Base-by-base conservation (phyloP, 1,140 invertebrate species). In the Drosophila repletoides region DNA sequence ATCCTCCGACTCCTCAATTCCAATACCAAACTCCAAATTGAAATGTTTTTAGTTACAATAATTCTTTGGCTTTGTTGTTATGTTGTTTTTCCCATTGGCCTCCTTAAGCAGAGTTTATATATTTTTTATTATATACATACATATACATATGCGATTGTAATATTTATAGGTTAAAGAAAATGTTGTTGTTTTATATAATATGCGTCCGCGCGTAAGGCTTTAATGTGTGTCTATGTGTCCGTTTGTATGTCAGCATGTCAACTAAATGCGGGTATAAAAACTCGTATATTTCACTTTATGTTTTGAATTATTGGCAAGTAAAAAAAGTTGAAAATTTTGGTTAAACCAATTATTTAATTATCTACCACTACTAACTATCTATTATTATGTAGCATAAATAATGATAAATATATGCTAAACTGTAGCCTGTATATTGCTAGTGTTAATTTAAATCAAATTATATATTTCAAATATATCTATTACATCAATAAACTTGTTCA, bases 391-490 rank as follows among this genome's bases (percentile, higher is more conserved):
- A 83, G 65, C 61, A 55, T 83, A 68, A 74, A 74, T 72, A 61
- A 49, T 49, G 22, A 74, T 60, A 67, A 71, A 67, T 53, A 28
- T 33, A 72, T 56, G 45, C 31, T 61, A 70, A 61, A 70, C 51
- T 53, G 63, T 69, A 67, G 73, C 79, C 58, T 84, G 79, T 83
- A 83, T 64, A 83, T 83, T 84, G 79, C 79, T 84, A 84, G 79
- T 61, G 48, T 51, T 75, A 83, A 79, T 79, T 75, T 84, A 84
- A 84, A 86, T 79, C 80, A 86, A 86, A 86, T 75, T 84, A 64
- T 86, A 79, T 84, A 84, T 84, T 86, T 67, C 52, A 79, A 84
- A 84, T 84, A 84, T 84, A 84, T 63, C 36, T 74, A 55, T 68
- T 63, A 59, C 4, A 48, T 28, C 48, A 68, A 68, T 41, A 55